Evolutionary conservation across 2,113 vertebrate genomes (phyloP), one percentile per base, ranked within the genome.

Genomic region (Neolamprologus brichardi): DNA sequence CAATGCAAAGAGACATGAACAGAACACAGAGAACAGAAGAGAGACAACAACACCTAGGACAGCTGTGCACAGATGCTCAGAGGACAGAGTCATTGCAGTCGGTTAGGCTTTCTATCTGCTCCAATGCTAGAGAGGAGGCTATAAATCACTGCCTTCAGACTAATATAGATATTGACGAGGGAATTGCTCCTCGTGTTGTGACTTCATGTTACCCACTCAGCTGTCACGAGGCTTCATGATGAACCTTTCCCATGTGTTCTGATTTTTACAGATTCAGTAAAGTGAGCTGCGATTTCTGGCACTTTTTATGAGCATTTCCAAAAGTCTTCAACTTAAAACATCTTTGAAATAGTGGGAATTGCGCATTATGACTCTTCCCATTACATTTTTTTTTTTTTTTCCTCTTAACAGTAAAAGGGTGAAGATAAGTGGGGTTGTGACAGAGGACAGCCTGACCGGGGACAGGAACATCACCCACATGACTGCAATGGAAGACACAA

Each of bases 361-460:
- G 14, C 15, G 7, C 41, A 75, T 25, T 25, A 17, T 41, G 39
- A 25, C 37, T 44, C 20, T 25, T 75, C 20, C 28, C 28, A 1
- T 32, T 60, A 60, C 58, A 62, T 32, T 18, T n/a, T n/a, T n/a
- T n/a, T n/a, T n/a, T 8, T 7, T 54, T 49, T 32, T 20, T 52
- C 46, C 30, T 89, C 30, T 83, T 3, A 5, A 4, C 85, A 98
- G 97, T 87, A 97, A 97, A 95, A 97, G 95, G 86, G 90, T 96
- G 67, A 97, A 95, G 80, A 62, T 97, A 75, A 95, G 84, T 6
- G 93, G 95, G n/a, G 34, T 96, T 25, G 96, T 94, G 60, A 92
- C 96, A 37, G 97, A 97, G 70, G 96, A 97, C 92, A 96, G 93
- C 80, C 81, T 96, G 79, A 96, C 97, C 0, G 97, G 97, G 0